phyloP scores from a whole-genome alignment of 2,113 vertebrate genomes.

The Bubo scandiacus region DNA sequence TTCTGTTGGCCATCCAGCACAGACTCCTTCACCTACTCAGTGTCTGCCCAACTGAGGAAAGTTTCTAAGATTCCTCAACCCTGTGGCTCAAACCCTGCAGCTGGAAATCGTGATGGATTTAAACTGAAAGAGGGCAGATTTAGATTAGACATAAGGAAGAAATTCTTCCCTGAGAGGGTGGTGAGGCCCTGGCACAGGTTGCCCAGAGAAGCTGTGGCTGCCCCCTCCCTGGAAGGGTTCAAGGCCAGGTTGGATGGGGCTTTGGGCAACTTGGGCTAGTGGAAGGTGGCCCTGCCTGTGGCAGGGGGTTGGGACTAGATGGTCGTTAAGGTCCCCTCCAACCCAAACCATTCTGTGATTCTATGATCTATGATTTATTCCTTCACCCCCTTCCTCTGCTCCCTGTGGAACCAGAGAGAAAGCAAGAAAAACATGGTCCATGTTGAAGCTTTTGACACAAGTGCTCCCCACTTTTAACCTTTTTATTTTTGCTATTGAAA shows the following conservation, averaged over 20 bases:
- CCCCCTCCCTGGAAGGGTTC: too few relatives aligned
- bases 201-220: too few relatives aligned
- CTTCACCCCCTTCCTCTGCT: neutral
- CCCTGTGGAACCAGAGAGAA: neutral
- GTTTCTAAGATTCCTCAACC: fast-evolving
- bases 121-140: too few relatives aligned
- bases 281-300: too few relatives aligned
- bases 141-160: too few relatives aligned
- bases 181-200: too few relatives aligned
- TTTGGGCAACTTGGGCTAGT: too few relatives aligned
- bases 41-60: neutral
- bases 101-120: neutral
- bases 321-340: too few relatives aligned
- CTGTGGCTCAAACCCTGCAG: neutral
- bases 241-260: too few relatives aligned
- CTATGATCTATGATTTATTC: neutral
- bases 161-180: too few relatives aligned
- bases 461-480: neutral
- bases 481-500: neutral
- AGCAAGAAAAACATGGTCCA: neutral
- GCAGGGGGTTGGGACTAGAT: too few relatives aligned
- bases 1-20: neutral
- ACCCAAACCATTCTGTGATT: too few relatives aligned
- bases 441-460: neutral
- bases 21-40: neutral